A percentile compares a stretch with the other conserved stretches of the same genome.
Conservation (phyloP, 2,888 invertebrate genomes). For the Phragmatobia fuliginosa region DNA sequence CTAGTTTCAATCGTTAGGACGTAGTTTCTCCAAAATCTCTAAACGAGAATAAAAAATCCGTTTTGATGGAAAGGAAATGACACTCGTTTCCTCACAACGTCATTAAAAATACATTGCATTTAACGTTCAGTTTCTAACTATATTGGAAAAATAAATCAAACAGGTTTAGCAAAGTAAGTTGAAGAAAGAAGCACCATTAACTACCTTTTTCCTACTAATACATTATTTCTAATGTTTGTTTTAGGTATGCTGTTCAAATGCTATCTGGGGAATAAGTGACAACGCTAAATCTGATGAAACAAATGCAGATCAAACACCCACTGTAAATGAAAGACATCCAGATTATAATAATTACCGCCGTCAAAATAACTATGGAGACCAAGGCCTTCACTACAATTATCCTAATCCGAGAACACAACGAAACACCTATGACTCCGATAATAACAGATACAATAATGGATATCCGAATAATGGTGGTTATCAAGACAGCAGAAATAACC, state of each 20-base stretch:
- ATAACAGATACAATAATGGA: conserved; percentile 21
- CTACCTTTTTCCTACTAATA: not conserved
- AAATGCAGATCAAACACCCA: not conserved
- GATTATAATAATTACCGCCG: conserved; percentile 24
- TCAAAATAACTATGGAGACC: conserved; percentile 27
- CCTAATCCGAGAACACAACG: conserved; percentile 19
- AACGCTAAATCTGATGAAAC: not conserved
- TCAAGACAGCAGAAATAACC: conserved; percentile 7
- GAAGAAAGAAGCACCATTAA: not conserved
- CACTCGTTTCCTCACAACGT: no score
- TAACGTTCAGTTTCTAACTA: conserved; percentile 6
- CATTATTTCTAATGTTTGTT: not conserved
- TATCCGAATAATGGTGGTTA: conserved; percentile 23
- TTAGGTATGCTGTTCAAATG: conserved; percentile 67
- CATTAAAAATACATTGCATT: not conserved
- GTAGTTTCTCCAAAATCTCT: not conserved
- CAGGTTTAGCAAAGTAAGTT: not conserved
- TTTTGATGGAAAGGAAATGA: not conserved
- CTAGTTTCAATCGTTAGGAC: conserved; percentile 12
- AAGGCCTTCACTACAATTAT: conserved; percentile 21
- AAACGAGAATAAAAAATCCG: not conserved
- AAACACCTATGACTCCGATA: conserved; percentile 17
- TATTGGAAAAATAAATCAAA: not conserved
- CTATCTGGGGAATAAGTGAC: conserved; percentile 15
- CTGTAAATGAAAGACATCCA: conserved; percentile 19